Conservation (phyloP, 1,140 invertebrate species). For the Camponotus pennsylvanicus region DNA sequence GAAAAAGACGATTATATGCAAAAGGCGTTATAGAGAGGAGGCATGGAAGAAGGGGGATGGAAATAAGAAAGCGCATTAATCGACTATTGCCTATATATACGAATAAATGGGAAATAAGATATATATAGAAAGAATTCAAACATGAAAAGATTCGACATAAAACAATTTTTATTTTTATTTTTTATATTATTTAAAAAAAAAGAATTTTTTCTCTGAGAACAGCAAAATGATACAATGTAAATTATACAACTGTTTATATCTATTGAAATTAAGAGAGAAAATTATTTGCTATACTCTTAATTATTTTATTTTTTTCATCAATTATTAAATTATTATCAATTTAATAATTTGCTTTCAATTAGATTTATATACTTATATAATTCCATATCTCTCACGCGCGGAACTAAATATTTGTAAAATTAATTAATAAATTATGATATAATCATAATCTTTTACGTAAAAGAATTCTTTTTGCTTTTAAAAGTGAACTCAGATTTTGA, state of each 20-base stretch:
- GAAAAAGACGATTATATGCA: not conserved
- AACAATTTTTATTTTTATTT: not conserved
- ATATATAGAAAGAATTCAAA: not conserved
- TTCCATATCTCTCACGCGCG: too few relatives aligned
- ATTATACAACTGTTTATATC: not conserved
- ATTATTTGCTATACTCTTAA: not conserved
- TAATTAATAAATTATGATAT: too few relatives aligned
- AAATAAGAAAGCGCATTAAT: constrained; percentile 24
- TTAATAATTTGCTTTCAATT: too few relatives aligned
- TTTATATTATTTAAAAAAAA: not conserved
- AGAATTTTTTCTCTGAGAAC: not conserved
- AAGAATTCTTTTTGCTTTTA: too few relatives aligned
- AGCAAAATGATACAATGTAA: not conserved
- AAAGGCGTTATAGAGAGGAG: not conserved
- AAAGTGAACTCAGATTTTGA: too few relatives aligned
- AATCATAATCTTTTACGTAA: too few relatives aligned
- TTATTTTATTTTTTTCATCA: not conserved
- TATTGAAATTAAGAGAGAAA: not conserved
- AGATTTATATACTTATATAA: too few relatives aligned
- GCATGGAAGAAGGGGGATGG: not conserved
- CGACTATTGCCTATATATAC: not conserved
- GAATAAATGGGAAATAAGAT: not conserved
- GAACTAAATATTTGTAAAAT: too few relatives aligned
- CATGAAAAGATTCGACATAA: constrained; percentile 17
- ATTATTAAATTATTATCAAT: too few relatives aligned